Percentiles rank a stretch among this genome's conserved stretches.
phyloP scores from a whole-genome alignment of 2,113 vertebrate genomes.

The Puffinus mauretanicus region DNA sequence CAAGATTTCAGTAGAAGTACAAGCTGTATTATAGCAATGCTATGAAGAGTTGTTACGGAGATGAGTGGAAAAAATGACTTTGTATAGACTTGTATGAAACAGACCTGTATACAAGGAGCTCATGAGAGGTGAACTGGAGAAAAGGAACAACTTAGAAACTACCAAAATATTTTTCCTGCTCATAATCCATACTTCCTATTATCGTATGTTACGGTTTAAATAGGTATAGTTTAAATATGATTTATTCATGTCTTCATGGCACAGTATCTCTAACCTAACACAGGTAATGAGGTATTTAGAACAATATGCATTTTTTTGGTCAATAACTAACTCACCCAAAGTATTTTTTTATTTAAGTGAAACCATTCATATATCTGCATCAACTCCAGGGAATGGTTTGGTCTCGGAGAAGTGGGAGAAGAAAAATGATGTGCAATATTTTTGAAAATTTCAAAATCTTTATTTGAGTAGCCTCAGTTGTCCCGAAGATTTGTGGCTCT shows the following conservation, averaged over 20 bases:
- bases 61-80: neutral
- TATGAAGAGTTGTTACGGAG: neutral
- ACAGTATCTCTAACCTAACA: neutral
- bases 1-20: neutral
- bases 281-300: neutral
- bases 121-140: neutral
- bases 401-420: neutral
- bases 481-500: neutral
- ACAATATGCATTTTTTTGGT: neutral
- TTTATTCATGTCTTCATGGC: neutral
- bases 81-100: neutral
- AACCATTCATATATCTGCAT: neutral
- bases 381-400: neutral
- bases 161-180: neutral
- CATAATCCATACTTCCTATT: neutral
- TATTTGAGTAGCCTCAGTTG: fast-evolving
- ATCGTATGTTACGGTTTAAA: neutral
- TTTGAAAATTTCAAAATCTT: neutral
- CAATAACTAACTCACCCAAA: neutral
- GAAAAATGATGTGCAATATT: too few relatives aligned
- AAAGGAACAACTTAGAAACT: neutral
- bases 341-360: neutral
- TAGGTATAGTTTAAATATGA: neutral
- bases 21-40: neutral
- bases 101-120: neutral